Conservation (phyloP, 2,888 invertebrate species). For the Tipula lateralis region DNA sequence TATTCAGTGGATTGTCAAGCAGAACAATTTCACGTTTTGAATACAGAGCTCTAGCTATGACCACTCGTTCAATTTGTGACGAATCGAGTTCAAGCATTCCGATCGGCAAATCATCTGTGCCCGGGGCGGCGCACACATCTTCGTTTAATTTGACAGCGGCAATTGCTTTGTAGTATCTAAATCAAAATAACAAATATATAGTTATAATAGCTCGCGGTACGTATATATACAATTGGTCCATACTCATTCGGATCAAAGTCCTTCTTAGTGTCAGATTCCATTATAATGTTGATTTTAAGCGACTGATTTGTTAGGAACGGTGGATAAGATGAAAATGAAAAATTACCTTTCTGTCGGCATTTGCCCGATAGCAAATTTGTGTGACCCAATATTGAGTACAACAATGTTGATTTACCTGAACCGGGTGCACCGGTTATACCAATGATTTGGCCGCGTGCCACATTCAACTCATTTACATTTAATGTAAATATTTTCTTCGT, state of each 20-base stretch:
- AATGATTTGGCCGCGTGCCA: conserved; percentile 30
- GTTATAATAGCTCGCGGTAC: neutral
- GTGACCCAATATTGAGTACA: conserved; percentile 33
- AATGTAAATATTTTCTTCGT: neutral
- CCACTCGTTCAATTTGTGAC: conserved; percentile 32
- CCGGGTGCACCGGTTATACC: conserved; percentile 31
- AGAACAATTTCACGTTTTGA: conserved; percentile 32
- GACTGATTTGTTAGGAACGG: conserved; percentile 31
- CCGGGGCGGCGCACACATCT: conserved; percentile 27
- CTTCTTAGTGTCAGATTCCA: conserved; percentile 27
- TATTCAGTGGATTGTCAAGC: conserved; percentile 33
- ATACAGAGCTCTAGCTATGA: conserved; percentile 33
- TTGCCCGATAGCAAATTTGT: conserved; percentile 31
- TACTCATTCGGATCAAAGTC: conserved; percentile 30
- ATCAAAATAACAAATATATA: neutral
- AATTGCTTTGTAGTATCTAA: conserved; percentile 32
- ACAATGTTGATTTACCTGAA: conserved; percentile 32
- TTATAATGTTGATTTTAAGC: conserved; percentile 32
- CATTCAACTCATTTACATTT: conserved; percentile 30
- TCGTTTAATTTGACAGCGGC: conserved; percentile 30
- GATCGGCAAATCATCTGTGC: conserved; percentile 32
- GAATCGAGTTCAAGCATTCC: conserved; percentile 30
- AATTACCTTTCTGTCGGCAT: conserved; percentile 30
- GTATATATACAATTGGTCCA: neutral
- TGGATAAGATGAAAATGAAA: conserved; percentile 32